phyloP scores from a whole-genome alignment of 2,888 invertebrate genomes.

The Megastigmus dorsalis region DNA sequence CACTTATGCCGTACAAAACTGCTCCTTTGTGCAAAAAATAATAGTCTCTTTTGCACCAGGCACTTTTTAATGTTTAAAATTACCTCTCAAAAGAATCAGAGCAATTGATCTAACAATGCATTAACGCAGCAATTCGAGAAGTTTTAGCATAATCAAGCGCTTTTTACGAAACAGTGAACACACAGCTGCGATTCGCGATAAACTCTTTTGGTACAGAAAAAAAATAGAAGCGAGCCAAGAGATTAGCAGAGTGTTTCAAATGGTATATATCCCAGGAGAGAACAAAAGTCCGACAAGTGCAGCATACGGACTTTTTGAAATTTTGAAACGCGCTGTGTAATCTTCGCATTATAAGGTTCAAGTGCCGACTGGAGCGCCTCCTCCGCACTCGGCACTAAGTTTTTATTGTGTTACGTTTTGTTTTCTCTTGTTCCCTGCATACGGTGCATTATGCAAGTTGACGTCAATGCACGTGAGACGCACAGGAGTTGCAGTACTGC shows the following conservation, averaged over 20 bases:
- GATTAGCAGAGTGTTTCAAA: no score
- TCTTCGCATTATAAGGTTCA: slow-evolving; percentile 14
- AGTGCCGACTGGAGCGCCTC: neutral
- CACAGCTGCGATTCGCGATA: neutral
- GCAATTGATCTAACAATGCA: no score
- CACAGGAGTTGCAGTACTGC: no score
- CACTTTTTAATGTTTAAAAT: no score
- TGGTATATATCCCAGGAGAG: neutral
- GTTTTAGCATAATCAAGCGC: no score
- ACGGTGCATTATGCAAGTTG: slow-evolving; percentile 1
- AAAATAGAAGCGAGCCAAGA: neutral
- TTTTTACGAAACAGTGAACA: neutral
- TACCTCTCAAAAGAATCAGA: no score
- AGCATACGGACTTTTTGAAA: neutral
- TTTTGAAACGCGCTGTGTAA: slow-evolving; percentile 8
- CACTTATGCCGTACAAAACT: no score
- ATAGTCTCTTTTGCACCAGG: no score
- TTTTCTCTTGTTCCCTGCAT: no score
- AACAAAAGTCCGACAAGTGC: neutral
- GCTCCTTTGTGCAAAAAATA: no score
- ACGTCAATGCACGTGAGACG: slow-evolving; percentile 24
- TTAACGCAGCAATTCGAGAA: no score
- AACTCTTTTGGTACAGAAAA: neutral
- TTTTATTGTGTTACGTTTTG: slow-evolving; percentile 5
- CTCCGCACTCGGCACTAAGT: neutral